phyloP scores from a whole-genome alignment of 2,888 invertebrate species.

The Calameuta idolon region DNA sequence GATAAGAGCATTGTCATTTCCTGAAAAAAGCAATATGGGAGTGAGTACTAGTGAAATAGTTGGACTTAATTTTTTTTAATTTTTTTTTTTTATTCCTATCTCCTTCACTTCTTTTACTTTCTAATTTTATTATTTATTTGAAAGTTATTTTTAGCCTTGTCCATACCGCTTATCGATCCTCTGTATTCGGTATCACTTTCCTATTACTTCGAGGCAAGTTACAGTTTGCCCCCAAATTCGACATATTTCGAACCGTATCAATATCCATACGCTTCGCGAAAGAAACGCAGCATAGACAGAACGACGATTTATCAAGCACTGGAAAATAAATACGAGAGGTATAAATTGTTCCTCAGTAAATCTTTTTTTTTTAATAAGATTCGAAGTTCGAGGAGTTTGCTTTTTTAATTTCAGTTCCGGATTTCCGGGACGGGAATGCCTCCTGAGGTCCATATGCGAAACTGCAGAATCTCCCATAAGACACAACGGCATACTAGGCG shows the following conservation, averaged over 20 bases:
- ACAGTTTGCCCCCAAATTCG: slow-evolving; percentile 72
- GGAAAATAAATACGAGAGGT: slow-evolving; percentile 72
- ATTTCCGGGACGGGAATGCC: slow-evolving; percentile 72
- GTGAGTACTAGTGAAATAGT: slow-evolving; percentile 45
- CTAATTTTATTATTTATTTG: slow-evolving; percentile 37
- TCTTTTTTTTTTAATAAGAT: background rate
- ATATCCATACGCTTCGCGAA: slow-evolving; percentile 45
- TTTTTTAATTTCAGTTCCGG: slow-evolving; percentile 67
- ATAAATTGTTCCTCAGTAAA: slow-evolving; percentile 8
- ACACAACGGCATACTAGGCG: slow-evolving; percentile 77
- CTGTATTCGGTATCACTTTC: slow-evolving; percentile 79
- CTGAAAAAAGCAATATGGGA: slow-evolving; percentile 60
- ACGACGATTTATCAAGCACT: slow-evolving; percentile 70
- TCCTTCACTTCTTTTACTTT: background rate
- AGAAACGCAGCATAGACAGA: slow-evolving; percentile 70
- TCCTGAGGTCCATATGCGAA: slow-evolving; percentile 76
- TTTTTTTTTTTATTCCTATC: background rate
- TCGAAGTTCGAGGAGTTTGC: background rate
- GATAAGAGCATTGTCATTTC: slow-evolving; percentile 59
- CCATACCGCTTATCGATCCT: slow-evolving; percentile 77
- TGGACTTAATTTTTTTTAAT: background rate
- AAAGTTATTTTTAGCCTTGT: slow-evolving; percentile 78
- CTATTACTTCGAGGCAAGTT: slow-evolving; percentile 81
- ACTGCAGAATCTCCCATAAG: slow-evolving; percentile 70
- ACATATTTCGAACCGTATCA: slow-evolving; percentile 51